A percentile compares a stretch with the other conserved stretches of the same genome.
These are phyloP conservation scores for Brachionus plicatilis DNA, from an alignment of 1,140 invertebrate species.

Conservation along the genomic window DNA sequence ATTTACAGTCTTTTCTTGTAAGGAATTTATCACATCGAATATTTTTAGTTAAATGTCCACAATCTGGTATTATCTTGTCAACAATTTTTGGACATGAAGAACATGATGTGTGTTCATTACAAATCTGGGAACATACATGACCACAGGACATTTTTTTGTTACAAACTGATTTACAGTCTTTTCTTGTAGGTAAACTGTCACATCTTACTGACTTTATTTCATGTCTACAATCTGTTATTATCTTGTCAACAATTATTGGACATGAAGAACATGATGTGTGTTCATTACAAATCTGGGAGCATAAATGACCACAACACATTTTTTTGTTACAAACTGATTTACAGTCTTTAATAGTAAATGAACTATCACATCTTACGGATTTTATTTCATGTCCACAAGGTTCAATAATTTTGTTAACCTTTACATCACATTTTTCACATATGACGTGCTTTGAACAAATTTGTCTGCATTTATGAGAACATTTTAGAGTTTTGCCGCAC, in stretches of 20 bases:
- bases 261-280: background rate
- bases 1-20: conserved; percentile 3
- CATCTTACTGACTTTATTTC: background rate
- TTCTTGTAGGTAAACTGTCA: background rate
- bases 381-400: background rate
- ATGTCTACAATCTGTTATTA: background rate
- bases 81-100: background rate
- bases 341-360: background rate
- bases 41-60: background rate
- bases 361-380: background rate
- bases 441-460: background rate
- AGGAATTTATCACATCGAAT: background rate
- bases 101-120: background rate
- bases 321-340: conserved; percentile 18
- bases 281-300: background rate
- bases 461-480: conserved; percentile 40
- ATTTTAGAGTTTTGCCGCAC: conserved; percentile 36
- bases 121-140: background rate
- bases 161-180: background rate
- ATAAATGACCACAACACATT: background rate
- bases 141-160: background rate
- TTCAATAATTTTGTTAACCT: background rate
- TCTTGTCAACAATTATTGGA: background rate
- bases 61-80: background rate
- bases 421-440: background rate